Conservation (phyloP, 1,140 invertebrate species). For the Belonocnema kinseyi region DNA sequence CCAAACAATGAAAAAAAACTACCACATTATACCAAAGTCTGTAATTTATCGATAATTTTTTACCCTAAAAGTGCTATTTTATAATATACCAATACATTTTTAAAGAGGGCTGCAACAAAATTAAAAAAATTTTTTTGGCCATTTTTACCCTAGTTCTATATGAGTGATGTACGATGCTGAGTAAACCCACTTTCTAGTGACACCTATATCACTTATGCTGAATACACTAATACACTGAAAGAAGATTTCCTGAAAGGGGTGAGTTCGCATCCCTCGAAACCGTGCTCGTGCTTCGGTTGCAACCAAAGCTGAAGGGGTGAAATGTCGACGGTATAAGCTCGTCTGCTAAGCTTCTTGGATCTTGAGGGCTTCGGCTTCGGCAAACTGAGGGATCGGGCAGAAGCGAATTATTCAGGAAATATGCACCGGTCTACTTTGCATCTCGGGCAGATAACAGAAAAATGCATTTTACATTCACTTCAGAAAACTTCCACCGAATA, state of each 20-base stretch:
- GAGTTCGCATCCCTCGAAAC: conserved; percentile 47
- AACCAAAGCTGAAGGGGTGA: conserved; percentile 1
- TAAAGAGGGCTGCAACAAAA: no score
- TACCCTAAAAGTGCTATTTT: no score
- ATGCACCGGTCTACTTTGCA: conserved; percentile 49
- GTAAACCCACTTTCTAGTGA: no score
- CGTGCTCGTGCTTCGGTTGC: neutral
- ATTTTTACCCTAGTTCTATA: no score
- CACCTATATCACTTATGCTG: no score
- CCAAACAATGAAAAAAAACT: no score
- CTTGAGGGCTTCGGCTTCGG: conserved; percentile 46
- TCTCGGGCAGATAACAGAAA: conserved; percentile 45
- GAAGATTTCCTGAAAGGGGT: neutral
- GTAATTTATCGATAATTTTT: no score
- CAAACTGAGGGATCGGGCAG: conserved; percentile 36
- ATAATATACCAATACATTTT: no score
- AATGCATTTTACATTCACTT: conserved; percentile 44
- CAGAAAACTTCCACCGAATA: neutral
- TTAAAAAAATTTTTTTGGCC: no score
- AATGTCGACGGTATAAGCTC: conserved; percentile 41
- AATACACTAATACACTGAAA: neutral
- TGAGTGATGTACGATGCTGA: no score
- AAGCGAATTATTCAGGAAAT: conserved; percentile 49
- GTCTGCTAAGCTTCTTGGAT: conserved; percentile 45
- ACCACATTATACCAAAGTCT: no score